Percentiles rank a stretch among this genome's conserved stretches.
Evolutionary conservation across 1,140 invertebrate species (phyloP).

Genomic region (Heliothis virescens): DNA sequence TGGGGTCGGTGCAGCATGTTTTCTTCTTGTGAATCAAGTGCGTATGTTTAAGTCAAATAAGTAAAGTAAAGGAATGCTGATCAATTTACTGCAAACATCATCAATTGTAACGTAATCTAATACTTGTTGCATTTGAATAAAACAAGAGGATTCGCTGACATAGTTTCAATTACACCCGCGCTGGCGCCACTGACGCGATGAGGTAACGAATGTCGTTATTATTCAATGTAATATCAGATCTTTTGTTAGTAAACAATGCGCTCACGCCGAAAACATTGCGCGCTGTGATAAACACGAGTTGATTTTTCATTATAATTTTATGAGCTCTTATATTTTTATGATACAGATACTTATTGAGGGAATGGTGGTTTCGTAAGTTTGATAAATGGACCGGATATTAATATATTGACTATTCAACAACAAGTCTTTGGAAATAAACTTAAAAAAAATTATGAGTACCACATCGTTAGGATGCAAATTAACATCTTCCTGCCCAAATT

Average conservation of each 20-base stretch:
- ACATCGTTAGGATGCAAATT: too few relatives aligned
- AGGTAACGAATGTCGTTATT: background rate
- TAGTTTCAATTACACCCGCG: background rate
- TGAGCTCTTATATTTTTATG: background rate
- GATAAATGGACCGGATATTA: background rate
- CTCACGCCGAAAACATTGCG: background rate
- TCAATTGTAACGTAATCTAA: background rate
- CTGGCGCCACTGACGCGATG: background rate
- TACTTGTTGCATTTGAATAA: background rate
- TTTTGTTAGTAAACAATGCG: constrained; percentile 14
- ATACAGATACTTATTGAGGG: background rate
- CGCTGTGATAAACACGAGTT: background rate
- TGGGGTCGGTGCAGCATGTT: too few relatives aligned
- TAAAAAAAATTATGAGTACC: too few relatives aligned
- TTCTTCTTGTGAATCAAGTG: too few relatives aligned
- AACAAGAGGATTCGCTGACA: background rate
- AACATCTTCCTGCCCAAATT: too few relatives aligned
- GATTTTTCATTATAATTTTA: background rate
- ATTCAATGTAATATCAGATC: constrained; percentile 4
- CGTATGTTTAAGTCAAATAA: too few relatives aligned
- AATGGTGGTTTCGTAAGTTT: background rate
- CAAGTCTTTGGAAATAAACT: too few relatives aligned
- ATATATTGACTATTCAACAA: too few relatives aligned
- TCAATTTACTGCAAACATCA: background rate
- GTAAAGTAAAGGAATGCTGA: too few relatives aligned